Base-by-base conservation (phyloP, 1,140 invertebrate genomes). In the Drosophila ercepeae region DNA sequence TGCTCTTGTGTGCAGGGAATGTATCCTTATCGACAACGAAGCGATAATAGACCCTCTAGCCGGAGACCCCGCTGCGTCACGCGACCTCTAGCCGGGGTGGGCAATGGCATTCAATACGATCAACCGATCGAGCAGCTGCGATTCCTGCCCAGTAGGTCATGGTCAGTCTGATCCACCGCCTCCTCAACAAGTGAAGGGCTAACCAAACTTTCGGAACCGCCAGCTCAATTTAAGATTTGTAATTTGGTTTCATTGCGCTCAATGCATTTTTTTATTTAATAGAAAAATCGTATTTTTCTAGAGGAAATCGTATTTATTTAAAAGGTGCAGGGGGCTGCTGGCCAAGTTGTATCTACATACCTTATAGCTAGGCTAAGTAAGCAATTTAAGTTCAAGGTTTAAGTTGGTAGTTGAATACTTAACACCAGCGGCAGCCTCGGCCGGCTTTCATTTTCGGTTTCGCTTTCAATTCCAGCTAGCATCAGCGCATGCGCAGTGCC, bases 271-370 rank as follows among this genome's bases (percentile, higher is more conserved):
- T 81, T 78, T 88, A 89, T 88, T 88, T 73, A 89, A 75, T 86
- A 88, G 83, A 88, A 88, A 86, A 86, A 76, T 49, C 72, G 46
- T 48, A 74, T 86, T 86, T 86, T 86, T 88, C 83, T 83, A 83
- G 54, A 78, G 73, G 50, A 57, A 72, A 89, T 61, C 42, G 72
- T 77, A 63, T 86, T 86, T 84, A 86, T 86, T 84, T 55, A 58
- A 67, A 64, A 64, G 59, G 64, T 51, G 59, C 57, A 11, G 14
- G 13, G 64, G 63, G 49, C 52, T 49, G 49, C 23, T 50, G 19
- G 68, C 55, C 42, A 58, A 72, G 42, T 42, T 67, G 48, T 75
- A 79, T 65, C 81, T 42, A 88, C 81, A 88, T 86, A 86, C 82
- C 81, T 84, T 88, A 84, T 59, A 82, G 57, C 67, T 71, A 76